Base-by-base conservation (phyloP, 37 sponge, comb jelly and placozoan species). In the Beroe forskalii region DNA sequence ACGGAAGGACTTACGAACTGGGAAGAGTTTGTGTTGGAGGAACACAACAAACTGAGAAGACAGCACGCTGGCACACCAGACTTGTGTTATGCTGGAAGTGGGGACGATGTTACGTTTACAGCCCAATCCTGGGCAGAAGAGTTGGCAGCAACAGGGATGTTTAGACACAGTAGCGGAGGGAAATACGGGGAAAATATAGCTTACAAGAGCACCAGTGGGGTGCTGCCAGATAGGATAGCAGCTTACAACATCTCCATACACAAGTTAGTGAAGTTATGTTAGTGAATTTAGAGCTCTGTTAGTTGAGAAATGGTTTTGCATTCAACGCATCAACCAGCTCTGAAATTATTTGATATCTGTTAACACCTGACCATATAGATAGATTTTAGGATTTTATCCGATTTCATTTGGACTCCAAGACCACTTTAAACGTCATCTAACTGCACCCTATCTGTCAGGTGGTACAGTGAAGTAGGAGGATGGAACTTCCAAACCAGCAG, bases 121-220 rank as follows among this genome's bases (percentile, higher is more conserved):
- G 28, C 86, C n/a, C 86, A 80, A n/a, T 0, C 1, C 1, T 80
- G 86, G 86, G 86, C 86, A 4, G 28, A 41, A 35, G 4, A 23
- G n/a, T 22, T 80, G 55, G 86, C 86, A 42, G 27, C 12, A 8
- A 37, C 37, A 31, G 23, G n/a, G 30, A 80, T 9, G 24, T 33
- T 80, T 24, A 8, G 19, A 23, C 86, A 80, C 55, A 80, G 86
- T 25, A 42, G 24, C 3, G 55, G 55, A 12, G 86, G 55, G 40
- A 25, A 80, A 8, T 44, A 43, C 20, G 86, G 86, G 30, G 86
- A 80, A 48, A 80, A 80, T 48, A 12, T 80, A 37, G 86, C 86
- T 80, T 80, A 80, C 31, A 24, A 0, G n/a, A 37, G 48, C 20
- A 38, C 55, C 0, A 38, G 38, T 22, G 86, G 86, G 44, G 30